phyloP scores from a whole-genome alignment of 2,113 vertebrate genomes.

The Atractosteus spatula region DNA sequence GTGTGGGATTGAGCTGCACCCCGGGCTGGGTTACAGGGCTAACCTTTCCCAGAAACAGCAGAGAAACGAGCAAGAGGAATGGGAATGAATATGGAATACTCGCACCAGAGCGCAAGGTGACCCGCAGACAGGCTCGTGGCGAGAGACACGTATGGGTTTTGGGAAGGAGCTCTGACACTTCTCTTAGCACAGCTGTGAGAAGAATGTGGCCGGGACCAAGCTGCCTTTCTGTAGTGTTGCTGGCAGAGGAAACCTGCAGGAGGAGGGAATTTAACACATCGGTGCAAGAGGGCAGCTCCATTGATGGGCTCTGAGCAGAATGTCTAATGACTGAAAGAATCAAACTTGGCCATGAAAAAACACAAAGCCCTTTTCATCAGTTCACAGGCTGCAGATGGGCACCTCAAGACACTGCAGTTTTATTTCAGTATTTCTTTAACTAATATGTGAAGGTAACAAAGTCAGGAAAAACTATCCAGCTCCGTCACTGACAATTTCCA shows the following conservation, averaged over 20 bases:
- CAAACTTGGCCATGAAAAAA: conserved; percentile 81
- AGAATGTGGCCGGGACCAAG: conserved; percentile 74
- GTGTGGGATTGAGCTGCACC: too few relatives aligned
- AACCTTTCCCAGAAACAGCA: conserved; percentile 53
- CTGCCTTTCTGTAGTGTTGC: conserved; percentile 67
- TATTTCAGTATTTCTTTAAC: conserved; percentile 43
- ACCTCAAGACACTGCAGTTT: conserved; percentile 66
- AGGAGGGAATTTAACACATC: conserved; percentile 81
- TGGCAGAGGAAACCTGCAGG: conserved; percentile 77
- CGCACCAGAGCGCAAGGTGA: conserved; percentile 78
- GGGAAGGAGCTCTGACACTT: conserved; percentile 72
- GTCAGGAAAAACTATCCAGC: too few relatives aligned
- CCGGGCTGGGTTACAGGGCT: conserved; percentile 25
- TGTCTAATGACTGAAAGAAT: conserved; percentile 82
- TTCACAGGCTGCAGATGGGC: conserved; percentile 75
- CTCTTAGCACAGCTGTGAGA: conserved; percentile 76
- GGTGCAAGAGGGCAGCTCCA: conserved; percentile 72
- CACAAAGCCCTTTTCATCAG: conserved; percentile 84
- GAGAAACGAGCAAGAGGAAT: conserved; percentile 59
- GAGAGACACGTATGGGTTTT: conserved; percentile 72
- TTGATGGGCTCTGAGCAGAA: conserved; percentile 80
- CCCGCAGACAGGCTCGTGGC: conserved; percentile 61
- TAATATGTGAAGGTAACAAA: too few relatives aligned
- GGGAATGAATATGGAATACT: conserved; percentile 72
- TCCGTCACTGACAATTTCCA: too few relatives aligned